Evolutionary conservation across 2,888 invertebrate genomes (phyloP), one percentile per base, ranked within the genome.

Genomic region (Archips xylosteana): DNA sequence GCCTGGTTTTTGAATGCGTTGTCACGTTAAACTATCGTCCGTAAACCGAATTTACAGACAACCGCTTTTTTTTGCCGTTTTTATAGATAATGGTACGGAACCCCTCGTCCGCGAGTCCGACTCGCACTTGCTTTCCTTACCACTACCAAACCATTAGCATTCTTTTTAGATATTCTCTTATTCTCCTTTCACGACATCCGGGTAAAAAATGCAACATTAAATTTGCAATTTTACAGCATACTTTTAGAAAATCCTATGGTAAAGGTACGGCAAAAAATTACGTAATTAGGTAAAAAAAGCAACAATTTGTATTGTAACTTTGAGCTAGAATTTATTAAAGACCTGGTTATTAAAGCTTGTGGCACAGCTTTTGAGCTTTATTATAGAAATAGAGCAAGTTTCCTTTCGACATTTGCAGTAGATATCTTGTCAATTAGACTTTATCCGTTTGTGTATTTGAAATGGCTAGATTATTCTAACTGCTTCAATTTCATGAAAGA

Each of bases 201-300:
- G 23, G 9, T 23, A 54, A 32, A 57, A 57, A 12, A 32, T 54
- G 15, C 54, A 54, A 15, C 54, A n/a, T 57, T 0, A 23, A 57
- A 15, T 51, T 54, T 23, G 9, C 23, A 54, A 32, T 32, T 57
- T 32, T 12, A 32, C 10, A 32, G 32, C 1, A 15, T 8, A 23
- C 45, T 42, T 62, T 45, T 12, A 45, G 3, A 10, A 45, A 62
- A 62, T 5, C 12, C 45, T 32, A 62, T 6, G 15, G 45, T 23
- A 32, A 62, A 23, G 45, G 5, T 6, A 39, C 6, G 60, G 49
- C 54, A 12, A 62, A 62, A 23, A 62, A 45, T 23, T 62, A 13
- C 23, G 47, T 63, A 63, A 63, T 63, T 63, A 63, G 63, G 32
- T 63, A 63, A 63, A 63, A 63, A 63, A 47, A 63, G 32, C 12